Percentiles rank a stretch among this genome's conserved stretches.
phyloP scores from a whole-genome alignment of 2,797 vertebrate genomes.

The Orestias chungarensis region DNA sequence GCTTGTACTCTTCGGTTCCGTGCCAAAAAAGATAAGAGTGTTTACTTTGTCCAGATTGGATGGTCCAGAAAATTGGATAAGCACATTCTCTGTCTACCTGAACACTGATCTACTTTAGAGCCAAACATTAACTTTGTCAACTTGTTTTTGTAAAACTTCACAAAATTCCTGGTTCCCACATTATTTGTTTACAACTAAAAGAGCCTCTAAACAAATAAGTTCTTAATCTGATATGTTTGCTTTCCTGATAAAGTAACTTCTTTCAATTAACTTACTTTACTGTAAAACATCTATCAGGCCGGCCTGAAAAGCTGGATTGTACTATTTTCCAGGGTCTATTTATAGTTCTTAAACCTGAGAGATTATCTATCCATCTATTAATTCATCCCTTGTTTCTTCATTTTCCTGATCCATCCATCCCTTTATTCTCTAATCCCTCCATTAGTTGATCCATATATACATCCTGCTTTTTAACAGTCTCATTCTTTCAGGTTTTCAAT shows the following conservation, averaged over 20 bases:
- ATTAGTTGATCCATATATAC: neutral
- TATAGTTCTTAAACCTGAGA: neutral
- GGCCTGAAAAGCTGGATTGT: neutral
- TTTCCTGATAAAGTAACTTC: conserved; percentile 2
- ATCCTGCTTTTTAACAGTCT: neutral
- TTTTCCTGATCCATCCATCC: neutral
- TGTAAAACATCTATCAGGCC: neutral
- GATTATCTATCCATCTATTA: neutral
- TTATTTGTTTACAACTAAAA: conserved; percentile 13
- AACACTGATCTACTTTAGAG: conserved; percentile 19
- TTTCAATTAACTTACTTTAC: conserved; percentile 2
- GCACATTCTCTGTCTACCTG: conserved; percentile 39
- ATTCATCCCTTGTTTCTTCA: too few relatives aligned
- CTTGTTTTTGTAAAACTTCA: conserved; percentile 6
- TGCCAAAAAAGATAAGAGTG: conserved; percentile 56
- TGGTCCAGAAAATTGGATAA: conserved; percentile 39
- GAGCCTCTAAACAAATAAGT: conserved; percentile 2
- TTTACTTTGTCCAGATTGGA: conserved; percentile 58
- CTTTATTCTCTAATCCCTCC: neutral
- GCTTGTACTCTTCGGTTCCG: conserved; percentile 26
- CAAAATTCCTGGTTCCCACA: conserved; percentile 16
- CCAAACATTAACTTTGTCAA: conserved; percentile 11
- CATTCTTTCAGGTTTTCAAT: neutral
- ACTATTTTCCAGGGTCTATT: neutral
- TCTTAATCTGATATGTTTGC: neutral